A percentile compares a stretch with the other conserved stretches of the same genome.
Conservation (phyloP, 2,113 vertebrate genomes). For the Brienomyrus brachyistius region DNA sequence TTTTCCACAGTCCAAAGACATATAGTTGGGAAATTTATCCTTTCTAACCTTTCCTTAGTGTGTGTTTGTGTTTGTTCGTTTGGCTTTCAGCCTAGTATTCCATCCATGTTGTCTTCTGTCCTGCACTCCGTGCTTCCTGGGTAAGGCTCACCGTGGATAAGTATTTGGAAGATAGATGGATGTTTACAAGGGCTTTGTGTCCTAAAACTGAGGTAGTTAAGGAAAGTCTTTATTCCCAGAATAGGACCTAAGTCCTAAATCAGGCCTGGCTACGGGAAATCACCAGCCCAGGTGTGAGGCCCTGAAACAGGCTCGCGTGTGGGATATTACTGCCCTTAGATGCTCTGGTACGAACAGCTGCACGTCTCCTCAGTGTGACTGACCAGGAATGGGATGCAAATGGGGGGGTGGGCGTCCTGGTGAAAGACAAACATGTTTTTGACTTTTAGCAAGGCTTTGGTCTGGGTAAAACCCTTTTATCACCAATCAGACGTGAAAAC, state of each 20-base stretch:
- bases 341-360: background rate
- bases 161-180: background rate
- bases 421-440: conserved; percentile 31
- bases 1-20: background rate
- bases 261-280: background rate
- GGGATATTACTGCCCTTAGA: background rate
- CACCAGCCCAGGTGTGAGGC: background rate
- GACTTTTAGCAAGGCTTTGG: conserved; percentile 34
- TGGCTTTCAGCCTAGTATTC: background rate
- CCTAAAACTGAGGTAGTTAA: background rate
- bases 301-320: background rate
- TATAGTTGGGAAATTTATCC: background rate
- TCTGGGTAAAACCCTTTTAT: conserved; percentile 24
- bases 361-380: background rate
- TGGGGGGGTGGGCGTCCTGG: background rate
- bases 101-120: background rate
- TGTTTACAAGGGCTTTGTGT: background rate
- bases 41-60: background rate
- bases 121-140: background rate
- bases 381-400: background rate
- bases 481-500: conserved; percentile 31
- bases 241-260: background rate
- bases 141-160: background rate
- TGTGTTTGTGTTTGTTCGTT: background rate
- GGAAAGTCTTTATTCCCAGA: background rate